Base-by-base conservation (phyloP, 2,113 vertebrate species). In the Bombycilla garrulus region DNA sequence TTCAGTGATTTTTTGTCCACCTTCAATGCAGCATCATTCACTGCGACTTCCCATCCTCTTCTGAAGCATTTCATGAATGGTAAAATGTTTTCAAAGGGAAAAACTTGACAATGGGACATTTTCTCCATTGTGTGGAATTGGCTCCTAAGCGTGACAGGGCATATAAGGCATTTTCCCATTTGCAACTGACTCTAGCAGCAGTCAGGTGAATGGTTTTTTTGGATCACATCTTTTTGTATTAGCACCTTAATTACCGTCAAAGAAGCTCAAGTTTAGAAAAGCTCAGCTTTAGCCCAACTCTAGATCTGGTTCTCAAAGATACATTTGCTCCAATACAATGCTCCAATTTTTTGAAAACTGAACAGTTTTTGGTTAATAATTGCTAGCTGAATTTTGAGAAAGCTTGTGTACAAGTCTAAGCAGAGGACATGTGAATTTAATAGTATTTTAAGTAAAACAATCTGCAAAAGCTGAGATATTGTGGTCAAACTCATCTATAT, bases 61-160 rank as follows among this genome's bases (percentile, higher is more conserved):
- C 57, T 69, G 42, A 78, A 24, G 8, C 5, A 6, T 42, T 33
- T 1, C 0, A 29, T 19, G 21, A 51, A 35, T 24, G 6, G 5
- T 44, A 42, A 76, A 80, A 64, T 51, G 1, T 0, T 24, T 48
- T 81, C 54, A 86, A 48, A 77, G 23, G n/a, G 25, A 67, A 3
- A 80, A 17, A 28, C 9, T 47, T 47, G 10, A 10, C 35, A 38
- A 28, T 18, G n/a, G 36, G 19, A 35, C 1, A 1, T 62, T 47
- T 4, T 88, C 5, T 12, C 4, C 5, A 64, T 21, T n/a, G 5
- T 5, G 16, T 51, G 21, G 14, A n/a, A 64, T 56, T 4, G 0
- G 2, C 3, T 15, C 5, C 24, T 48, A 69, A 18, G 16, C 0
- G 0, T 51, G 12, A 7, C 15, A 79, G 7, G 20, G 11, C 25